Evolutionary conservation across 2,888 invertebrate genomes (phyloP).

Genomic region (Eulithis prunata): DNA sequence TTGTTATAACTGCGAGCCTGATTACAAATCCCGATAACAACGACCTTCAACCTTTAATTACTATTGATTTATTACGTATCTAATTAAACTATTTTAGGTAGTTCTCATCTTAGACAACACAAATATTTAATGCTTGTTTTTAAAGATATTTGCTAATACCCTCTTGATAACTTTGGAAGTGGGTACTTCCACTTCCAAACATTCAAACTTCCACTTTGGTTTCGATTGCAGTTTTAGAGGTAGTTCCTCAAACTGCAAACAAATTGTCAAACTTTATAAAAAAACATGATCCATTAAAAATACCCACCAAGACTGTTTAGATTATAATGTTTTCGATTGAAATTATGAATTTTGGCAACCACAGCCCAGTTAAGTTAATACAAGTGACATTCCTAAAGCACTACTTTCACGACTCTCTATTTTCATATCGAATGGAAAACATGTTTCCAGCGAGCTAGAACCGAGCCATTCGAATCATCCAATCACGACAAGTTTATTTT

Average conservation of each 20-base stretch:
- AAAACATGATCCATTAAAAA: too few relatives aligned
- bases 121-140: too few relatives aligned
- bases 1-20: conserved; percentile 8
- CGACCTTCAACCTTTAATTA: conserved; percentile 25
- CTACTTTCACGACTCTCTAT: conserved; percentile 36
- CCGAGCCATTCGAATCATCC: conserved; percentile 21
- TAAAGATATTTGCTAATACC: too few relatives aligned
- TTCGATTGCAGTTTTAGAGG: too few relatives aligned
- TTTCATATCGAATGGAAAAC: conserved; percentile 24
- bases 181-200: too few relatives aligned
- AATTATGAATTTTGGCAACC: neutral
- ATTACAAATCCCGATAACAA: conserved; percentile 12
- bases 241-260: too few relatives aligned
- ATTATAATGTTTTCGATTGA: neutral
- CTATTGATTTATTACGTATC: conserved; percentile 28
- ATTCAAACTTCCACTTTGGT: too few relatives aligned
- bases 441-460: conserved; percentile 21
- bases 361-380: conserved; percentile 6
- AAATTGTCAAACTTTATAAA: too few relatives aligned
- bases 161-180: too few relatives aligned
- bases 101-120: neutral
- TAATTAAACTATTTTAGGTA: conserved; percentile 9
- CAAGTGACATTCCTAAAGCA: conserved; percentile 23
- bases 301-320: too few relatives aligned
- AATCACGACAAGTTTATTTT: conserved; percentile 19